Evolutionary conservation across 2,113 vertebrate species (phyloP).

Genomic region (Trogon melanurus): DNA sequence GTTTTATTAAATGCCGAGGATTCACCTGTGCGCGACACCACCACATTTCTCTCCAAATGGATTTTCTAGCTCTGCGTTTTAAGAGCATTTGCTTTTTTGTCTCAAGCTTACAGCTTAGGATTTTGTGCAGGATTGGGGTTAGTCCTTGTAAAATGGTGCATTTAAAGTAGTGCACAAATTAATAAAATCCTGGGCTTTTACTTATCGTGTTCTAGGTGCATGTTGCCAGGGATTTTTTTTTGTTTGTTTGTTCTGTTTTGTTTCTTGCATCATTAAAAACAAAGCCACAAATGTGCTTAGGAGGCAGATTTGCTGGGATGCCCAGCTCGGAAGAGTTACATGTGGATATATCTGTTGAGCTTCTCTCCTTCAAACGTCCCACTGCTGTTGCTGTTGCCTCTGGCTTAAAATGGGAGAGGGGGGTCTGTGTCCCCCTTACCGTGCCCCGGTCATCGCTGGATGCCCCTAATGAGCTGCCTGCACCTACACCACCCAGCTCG

Average conservation of each 20-base stretch:
- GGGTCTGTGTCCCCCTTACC: neutral
- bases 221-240: neutral
- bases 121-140: constrained; percentile 61
- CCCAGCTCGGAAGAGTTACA: neutral
- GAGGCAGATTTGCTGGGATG: neutral
- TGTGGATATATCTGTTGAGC: neutral
- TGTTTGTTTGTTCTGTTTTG: no score
- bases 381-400: neutral
- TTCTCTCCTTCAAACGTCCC: neutral
- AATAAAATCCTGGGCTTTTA: constrained; percentile 39
- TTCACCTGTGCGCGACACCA: neutral
- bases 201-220: neutral
- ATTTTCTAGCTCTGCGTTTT: neutral
- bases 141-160: constrained; percentile 22
- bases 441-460: neutral
- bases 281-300: constrained; percentile 7
- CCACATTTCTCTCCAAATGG: neutral
- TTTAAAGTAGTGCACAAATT: constrained; percentile 41
- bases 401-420: neutral
- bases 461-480: neutral
- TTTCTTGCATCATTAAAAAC: constrained; percentile 23
- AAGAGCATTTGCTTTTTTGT: constrained; percentile 63
- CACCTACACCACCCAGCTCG: neutral
- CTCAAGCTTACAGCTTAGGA: constrained; percentile 53
- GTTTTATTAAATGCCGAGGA: neutral